Evolutionary conservation across 2,888 invertebrate genomes (phyloP).

Genomic region (Machimus atricapillus): DNA sequence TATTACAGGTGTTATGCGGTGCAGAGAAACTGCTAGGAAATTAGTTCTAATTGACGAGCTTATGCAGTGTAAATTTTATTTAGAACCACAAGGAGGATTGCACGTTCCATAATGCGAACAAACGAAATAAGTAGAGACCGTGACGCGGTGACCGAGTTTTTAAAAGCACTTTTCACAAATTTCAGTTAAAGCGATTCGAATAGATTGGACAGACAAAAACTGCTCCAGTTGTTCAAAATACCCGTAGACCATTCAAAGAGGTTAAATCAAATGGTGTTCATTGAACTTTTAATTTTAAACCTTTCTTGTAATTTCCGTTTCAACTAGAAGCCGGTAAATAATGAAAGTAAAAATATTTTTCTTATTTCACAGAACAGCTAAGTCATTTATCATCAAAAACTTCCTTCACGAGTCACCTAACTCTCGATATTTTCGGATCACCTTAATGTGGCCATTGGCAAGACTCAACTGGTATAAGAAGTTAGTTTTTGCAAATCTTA

Average conservation of each 20-base stretch:
- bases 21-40: background rate
- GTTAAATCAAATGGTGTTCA: background rate
- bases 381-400: background rate
- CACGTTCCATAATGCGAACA: background rate
- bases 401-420: background rate
- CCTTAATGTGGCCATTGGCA: slow-evolving; percentile 8
- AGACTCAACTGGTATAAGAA: background rate
- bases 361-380: background rate
- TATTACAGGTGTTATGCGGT: background rate
- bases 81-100: background rate
- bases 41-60: background rate
- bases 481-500: slow-evolving; percentile 12
- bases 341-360: background rate
- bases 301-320: background rate
- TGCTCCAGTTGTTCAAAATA: background rate
- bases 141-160: background rate
- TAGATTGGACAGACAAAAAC: background rate
- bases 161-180: background rate
- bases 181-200: background rate
- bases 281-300: background rate
- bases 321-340: background rate
- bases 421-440: background rate
- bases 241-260: background rate
- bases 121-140: background rate
- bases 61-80: background rate